Base-by-base conservation (phyloP, 1,140 invertebrate species). In the Magallana angulata region DNA sequence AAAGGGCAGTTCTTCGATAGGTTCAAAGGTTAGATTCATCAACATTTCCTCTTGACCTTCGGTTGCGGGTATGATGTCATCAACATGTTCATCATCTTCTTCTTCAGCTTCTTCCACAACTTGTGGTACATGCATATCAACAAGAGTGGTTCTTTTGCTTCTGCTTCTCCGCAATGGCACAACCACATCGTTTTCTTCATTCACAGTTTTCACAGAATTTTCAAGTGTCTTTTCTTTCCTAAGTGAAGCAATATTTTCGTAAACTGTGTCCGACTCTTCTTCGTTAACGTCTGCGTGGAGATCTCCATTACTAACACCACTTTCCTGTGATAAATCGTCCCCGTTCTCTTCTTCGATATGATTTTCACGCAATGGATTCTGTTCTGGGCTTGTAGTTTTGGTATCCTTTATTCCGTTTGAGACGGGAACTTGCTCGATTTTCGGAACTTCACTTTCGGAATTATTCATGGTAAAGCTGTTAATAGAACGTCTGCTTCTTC, bases 11-110 rank as follows among this genome's bases (percentile, higher is more conserved):
- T 76, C 68, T 76, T 24, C 68, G 14, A 76, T 76, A 30, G 68
- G 68, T 76, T 76, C 68, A 76, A 76, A 76, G 24, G 68, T 76
- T 48, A 76, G 24, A 76, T 76, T 76, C 7, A 76, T 30, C 14
- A 76, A 76, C 24, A 76, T 11, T 8, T 76, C 24, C 24, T 76
- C 68, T 5, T 76, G 68, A 9, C 36, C 68, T 9, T 76, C 68
- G 24, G 68, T 30, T 76, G 36, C 14, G 24, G 36, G 14, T 48
- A 48, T 48, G 36, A 48, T 1, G 36, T 48, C 36, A 48, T 76
- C 9, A 30, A 30, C 12, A 76, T 30, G 3, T 11, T 36, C 24
- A 30, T 30, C 24, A 9, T 30, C 24, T 36, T 76, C 24, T 11
- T 76, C 68, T 3, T 76, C 68, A 48, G 2, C 68, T 30, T 18